Percentiles rank a stretch among this genome's conserved stretches.
These are phyloP conservation scores for Caenorhabditis sp. DNA, from an alignment of 2,888 invertebrate genomes.

Conservation along the genomic window DNA sequence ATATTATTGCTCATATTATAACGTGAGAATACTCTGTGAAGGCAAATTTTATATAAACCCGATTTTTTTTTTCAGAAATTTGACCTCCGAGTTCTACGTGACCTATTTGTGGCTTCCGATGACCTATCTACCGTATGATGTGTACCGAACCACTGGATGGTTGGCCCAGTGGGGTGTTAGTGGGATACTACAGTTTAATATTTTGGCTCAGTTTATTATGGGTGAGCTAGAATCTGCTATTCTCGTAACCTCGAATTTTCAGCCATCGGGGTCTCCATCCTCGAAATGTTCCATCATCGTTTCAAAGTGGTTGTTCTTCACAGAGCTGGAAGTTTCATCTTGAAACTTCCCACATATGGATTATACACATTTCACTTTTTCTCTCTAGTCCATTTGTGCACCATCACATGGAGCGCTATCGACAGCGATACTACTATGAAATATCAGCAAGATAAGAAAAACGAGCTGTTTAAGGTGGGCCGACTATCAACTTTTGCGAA, in stretches of 20 bases:
- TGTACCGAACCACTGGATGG: slow-evolving; percentile 25
- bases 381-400: neutral
- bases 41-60: too few species aligned
- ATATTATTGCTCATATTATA: slow-evolving; percentile 22
- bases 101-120: slow-evolving; percentile 30
- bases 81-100: slow-evolving; percentile 32
- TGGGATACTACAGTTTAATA: slow-evolving; percentile 39
- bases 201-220: slow-evolving; percentile 18
- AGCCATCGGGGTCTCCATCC: slow-evolving; percentile 29
- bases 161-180: slow-evolving; percentile 16
- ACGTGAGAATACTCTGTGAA: neutral
- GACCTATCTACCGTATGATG: slow-evolving; percentile 37
- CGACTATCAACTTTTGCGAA: too few species aligned
- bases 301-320: slow-evolving; percentile 18
- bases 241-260: neutral
- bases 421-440: neutral
- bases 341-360: neutral
- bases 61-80: slow-evolving; percentile 22
- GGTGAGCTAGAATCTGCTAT: neutral
- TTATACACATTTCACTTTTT: neutral
- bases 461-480: neutral
- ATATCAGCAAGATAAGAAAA: neutral
- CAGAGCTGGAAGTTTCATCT: neutral
- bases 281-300: slow-evolving; percentile 44
- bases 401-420: neutral